phyloP scores from a whole-genome alignment of 2,113 vertebrate genomes.

The Callithrix jacchus region DNA sequence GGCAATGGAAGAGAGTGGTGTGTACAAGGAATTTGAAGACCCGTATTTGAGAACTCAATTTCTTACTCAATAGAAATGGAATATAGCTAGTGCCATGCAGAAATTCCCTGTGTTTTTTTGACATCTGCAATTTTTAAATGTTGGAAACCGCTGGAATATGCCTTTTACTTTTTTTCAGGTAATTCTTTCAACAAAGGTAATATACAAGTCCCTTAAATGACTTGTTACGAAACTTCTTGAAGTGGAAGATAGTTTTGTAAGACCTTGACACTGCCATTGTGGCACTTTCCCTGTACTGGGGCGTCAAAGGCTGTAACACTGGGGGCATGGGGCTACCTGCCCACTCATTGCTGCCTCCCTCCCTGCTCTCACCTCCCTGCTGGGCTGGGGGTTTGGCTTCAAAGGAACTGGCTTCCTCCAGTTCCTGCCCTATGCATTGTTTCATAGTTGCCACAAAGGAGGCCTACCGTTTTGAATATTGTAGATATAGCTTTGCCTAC shows the following conservation, averaged over 20 bases:
- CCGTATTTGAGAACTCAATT: not conserved
- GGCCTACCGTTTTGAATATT: not conserved
- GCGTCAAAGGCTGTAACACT: rapidly evolving
- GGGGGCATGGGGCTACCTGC: not conserved
- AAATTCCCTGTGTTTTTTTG: not conserved
- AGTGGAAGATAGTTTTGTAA: not conserved
- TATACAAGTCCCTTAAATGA: not conserved
- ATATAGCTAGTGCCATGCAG: not conserved
- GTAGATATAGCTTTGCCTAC: not conserved
- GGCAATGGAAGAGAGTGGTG: not conserved
- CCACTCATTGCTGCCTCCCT: not conserved
- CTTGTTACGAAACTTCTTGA: not conserved
- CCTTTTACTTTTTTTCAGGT: not conserved
- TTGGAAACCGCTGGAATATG: not conserved
- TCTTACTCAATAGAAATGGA: not conserved
- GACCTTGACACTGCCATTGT: not conserved
- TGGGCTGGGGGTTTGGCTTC: not conserved
- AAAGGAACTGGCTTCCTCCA: not conserved
- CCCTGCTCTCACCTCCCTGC: too few relatives aligned
- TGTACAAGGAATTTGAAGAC: not conserved
- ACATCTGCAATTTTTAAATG: not conserved
- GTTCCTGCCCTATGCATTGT: not conserved
- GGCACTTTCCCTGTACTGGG: not conserved
- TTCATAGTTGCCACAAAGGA: not conserved
- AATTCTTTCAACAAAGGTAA: slow-evolving; percentile 20